Conservation (phyloP, 2,797 vertebrate species). For the Euthynnus affinis region DNA sequence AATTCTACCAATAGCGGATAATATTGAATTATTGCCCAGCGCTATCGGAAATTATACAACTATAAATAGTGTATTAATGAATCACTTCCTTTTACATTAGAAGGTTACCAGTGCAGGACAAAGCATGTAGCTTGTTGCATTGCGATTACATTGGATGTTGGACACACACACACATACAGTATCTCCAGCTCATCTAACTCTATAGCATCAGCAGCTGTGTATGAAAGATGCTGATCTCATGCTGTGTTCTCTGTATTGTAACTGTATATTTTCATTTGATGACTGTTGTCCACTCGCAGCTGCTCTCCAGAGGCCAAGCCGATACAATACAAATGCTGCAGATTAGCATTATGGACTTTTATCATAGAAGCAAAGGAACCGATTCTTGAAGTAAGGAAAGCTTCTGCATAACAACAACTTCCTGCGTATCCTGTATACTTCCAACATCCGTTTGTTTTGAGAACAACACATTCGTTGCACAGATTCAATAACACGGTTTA, state of each 20-base stretch:
- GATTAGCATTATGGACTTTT: conserved; percentile 22
- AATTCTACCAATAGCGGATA: too few species aligned
- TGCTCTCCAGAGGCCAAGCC: conserved; percentile 6
- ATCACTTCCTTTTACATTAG: neutral
- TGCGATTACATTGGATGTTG: neutral
- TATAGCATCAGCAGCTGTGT: conserved; percentile 4
- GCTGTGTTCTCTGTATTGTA: neutral
- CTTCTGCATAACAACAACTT: conserved; percentile 6
- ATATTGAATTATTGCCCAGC: too few species aligned
- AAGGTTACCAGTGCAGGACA: neutral
- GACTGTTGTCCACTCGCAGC: neutral
- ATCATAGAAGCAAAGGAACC: conserved; percentile 21
- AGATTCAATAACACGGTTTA: neutral
- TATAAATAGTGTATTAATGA: neutral
- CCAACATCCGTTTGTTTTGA: conserved; percentile 2
- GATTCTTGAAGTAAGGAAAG: conserved; percentile 8
- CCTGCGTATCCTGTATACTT: neutral
- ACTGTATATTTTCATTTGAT: neutral
- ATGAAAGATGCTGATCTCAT: neutral
- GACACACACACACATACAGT: conserved; percentile 2
- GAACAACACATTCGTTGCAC: conserved; percentile 35
- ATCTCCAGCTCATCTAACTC: neutral
- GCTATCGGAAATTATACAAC: neutral
- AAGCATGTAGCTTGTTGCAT: neutral
- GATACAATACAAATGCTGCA: conserved; percentile 39